A percentile compares a stretch with the other conserved stretches of the same genome.
These are phyloP conservation scores for Harmothoe impar DNA, from an alignment of 2,888 invertebrate genomes.

Conservation along the genomic window DNA sequence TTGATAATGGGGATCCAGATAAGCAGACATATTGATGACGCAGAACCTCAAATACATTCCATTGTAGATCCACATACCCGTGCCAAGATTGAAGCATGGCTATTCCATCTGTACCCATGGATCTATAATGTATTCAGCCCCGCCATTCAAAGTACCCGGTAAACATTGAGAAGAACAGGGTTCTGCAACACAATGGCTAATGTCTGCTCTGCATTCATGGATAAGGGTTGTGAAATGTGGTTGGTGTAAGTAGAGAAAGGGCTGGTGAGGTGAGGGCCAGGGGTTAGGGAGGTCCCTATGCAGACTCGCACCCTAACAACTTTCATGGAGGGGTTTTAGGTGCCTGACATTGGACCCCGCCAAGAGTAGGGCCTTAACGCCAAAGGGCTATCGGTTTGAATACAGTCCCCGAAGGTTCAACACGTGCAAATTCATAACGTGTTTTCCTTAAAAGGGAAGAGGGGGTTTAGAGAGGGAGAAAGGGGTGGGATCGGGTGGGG, in stretches of 20 bases:
- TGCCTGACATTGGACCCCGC: constrained; percentile 24
- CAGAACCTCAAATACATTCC: too few relatives aligned
- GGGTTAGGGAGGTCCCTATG: background rate
- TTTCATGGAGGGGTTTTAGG: background rate
- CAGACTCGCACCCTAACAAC: constrained; percentile 32
- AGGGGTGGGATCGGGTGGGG: background rate
- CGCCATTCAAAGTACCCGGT: too few relatives aligned
- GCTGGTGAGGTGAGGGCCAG: background rate
- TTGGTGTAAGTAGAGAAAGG: background rate
- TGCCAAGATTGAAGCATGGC: too few relatives aligned
- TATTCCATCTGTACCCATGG: too few relatives aligned
- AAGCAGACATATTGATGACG: too few relatives aligned
- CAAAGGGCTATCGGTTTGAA: constrained; percentile 25
- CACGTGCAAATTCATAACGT: constrained; percentile 51
- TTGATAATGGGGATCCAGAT: too few relatives aligned
- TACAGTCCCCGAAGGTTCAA: background rate
- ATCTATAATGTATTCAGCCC: too few relatives aligned
- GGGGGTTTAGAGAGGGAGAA: background rate
- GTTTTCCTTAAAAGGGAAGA: constrained; percentile 10
- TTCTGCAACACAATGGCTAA: too few relatives aligned
- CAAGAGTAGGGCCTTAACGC: background rate
- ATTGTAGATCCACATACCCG: too few relatives aligned
- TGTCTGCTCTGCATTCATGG: too few relatives aligned
- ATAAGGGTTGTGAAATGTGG: background rate
- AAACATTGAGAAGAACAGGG: too few relatives aligned